These are phyloP conservation scores for Gadopsis bispinosus DNA, from an alignment of 2,797 vertebrate species.

Conservation along the genomic window DNA sequence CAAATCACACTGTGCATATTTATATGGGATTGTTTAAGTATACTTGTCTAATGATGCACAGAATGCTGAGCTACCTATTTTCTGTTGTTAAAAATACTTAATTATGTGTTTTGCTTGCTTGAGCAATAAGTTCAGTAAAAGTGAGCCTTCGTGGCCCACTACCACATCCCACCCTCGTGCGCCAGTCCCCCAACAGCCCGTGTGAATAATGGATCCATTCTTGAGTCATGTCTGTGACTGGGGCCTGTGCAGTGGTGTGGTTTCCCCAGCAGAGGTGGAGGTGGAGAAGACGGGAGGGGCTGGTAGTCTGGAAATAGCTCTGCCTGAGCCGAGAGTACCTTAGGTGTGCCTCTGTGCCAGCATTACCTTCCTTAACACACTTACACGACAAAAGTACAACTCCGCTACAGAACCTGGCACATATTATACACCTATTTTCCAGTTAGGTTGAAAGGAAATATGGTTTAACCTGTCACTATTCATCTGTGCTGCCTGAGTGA, in stretches of 20 bases:
- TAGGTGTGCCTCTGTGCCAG: constrained; percentile 72
- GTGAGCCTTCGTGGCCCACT: constrained; percentile 50
- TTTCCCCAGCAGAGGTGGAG: constrained; percentile 75
- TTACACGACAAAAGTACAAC: constrained; percentile 45
- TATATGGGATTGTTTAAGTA: constrained; percentile 19
- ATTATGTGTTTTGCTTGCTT: constrained; percentile 46
- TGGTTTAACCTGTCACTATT: constrained; percentile 38
- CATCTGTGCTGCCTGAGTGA: constrained; percentile 34
- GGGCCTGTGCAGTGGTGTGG: constrained; percentile 69
- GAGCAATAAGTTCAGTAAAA: constrained; percentile 61
- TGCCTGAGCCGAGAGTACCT: constrained; percentile 66
- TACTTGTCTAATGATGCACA: constrained; percentile 9
- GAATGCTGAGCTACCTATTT: constrained; percentile 46
- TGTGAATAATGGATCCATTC: constrained; percentile 87
- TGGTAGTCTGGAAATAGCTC: constrained; percentile 77
- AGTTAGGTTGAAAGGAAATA: constrained; percentile 35
- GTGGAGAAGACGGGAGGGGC: constrained; percentile 67
- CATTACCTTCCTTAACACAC: constrained; percentile 59
- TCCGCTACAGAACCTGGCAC: constrained; percentile 34
- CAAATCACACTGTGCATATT: constrained; percentile 21
- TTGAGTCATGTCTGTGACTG: constrained; percentile 77
- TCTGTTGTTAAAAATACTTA: constrained; percentile 27
- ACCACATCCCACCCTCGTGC: constrained; percentile 59
- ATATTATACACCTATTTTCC: constrained; percentile 42
- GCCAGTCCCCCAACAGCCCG: constrained; percentile 67